Percentiles rank a stretch among this genome's conserved stretches.
phyloP scores from a whole-genome alignment of 2,888 invertebrate species.

The Cephus pygmeus region DNA sequence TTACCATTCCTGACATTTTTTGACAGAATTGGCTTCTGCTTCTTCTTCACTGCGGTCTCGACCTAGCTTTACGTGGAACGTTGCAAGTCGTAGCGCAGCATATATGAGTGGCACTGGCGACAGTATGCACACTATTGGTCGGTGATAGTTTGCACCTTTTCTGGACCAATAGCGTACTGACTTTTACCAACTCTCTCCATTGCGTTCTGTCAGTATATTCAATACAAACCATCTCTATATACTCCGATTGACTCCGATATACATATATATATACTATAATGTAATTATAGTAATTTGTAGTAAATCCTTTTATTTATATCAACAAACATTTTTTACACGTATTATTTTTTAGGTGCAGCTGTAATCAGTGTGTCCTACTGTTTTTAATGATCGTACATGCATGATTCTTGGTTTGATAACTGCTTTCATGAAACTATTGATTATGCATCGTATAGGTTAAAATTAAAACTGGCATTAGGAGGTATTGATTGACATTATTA shows the following conservation, averaged over 20 bases:
- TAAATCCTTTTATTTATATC: not conserved
- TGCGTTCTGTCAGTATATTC: not conserved
- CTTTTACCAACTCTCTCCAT: not conserved
- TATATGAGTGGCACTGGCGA: not conserved
- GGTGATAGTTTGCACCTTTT: not conserved
- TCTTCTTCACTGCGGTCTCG: not conserved
- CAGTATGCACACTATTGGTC: not conserved
- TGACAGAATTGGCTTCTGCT: slow-evolving; percentile 23
- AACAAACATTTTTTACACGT: not conserved
- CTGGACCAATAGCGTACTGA: not conserved
- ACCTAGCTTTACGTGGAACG: not conserved
- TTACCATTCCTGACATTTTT: slow-evolving; percentile 47
- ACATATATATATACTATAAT: not conserved
- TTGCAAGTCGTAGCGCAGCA: not conserved
- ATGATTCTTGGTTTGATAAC: not conserved
- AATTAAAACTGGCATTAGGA: not conserved
- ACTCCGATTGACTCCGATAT: not conserved
- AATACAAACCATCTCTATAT: not conserved
- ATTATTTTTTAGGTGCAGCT: not conserved
- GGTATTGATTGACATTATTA: not conserved
- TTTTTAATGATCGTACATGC: not conserved
- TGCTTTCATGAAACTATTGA: not conserved
- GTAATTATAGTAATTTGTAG: not conserved
- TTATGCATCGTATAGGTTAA: not conserved
- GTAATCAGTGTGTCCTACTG: not conserved